Evolutionary conservation across 2,888 invertebrate genomes (phyloP), one percentile per base, ranked within the genome.

Genomic region (Apeira syringaria): DNA sequence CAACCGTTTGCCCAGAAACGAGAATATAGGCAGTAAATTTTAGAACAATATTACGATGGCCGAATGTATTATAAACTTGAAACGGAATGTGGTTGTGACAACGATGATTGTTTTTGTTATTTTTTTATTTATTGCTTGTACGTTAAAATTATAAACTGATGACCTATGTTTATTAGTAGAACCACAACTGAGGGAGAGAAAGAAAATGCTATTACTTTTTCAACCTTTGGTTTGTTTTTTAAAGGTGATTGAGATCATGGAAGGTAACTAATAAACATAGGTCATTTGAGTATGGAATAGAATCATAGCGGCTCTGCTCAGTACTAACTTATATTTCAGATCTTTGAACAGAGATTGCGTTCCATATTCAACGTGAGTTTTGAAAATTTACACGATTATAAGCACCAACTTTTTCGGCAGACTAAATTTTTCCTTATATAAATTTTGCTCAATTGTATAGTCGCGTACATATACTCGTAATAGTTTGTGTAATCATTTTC

Each of bases 21-120:
- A 15, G 15, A 15, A 15, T 3, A 4, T 4, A 15, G 4, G 2
- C 15, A 3, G 15, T 15, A 4, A 15, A 15, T 15, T 15, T 4
- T 4, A 2, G 4, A 15, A 3, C 15, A 15, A 15, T 15, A 15
- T 2, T 15, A 15, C 3, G 4, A 4, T 15, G 15, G 25, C 35
- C 35, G 27, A 24, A 26, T 39, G 31, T 39, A 17, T 26, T 32
- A 13, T 20, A 6, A 12, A 26, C 10, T 33, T 9, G 7, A 32
- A 10, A 26, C 12, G 11, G 17, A 25, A 26, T 36, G 20, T 38
- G 46, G 46, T 48, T 47, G 41, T 50, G 28, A 42, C 32, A 34
- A 33, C 13, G 22, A 30, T 15, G 35, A 37, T 13, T 27, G 31
- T 45, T 41, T 28, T 29, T 37, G 15, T 22, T 17, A n/a, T 37